phyloP scores from a whole-genome alignment of 1,140 invertebrate genomes.

The Cheumatopsyche charites region DNA sequence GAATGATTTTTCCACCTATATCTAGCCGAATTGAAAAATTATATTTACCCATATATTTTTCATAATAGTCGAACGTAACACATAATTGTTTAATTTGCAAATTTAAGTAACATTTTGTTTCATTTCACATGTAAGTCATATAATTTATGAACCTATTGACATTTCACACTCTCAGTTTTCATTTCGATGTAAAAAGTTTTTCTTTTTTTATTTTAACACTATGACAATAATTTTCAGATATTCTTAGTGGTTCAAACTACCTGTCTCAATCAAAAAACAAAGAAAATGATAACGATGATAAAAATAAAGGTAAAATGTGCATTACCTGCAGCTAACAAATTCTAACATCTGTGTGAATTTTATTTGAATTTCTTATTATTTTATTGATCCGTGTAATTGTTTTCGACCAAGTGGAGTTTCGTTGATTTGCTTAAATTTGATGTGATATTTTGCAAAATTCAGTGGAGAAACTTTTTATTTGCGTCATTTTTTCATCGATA shows the following conservation, averaged over 20 bases:
- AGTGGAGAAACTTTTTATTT: too few species aligned
- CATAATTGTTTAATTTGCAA: constrained; percentile 1
- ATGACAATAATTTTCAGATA: constrained; percentile 71
- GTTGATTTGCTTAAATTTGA: too few species aligned
- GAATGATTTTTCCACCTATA: constrained; percentile 1
- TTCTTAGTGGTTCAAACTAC: constrained; percentile 79
- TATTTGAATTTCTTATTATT: not conserved
- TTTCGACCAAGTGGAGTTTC: too few species aligned
- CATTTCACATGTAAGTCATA: not conserved
- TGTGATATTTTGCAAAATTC: too few species aligned
- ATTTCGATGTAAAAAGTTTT: not conserved
- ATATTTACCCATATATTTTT: not conserved
- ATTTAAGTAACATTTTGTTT: constrained; percentile 15
- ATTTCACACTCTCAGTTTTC: constrained; percentile 10
- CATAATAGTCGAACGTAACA: not conserved
- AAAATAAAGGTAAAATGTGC: constrained; percentile 73
- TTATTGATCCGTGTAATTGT: not conserved
- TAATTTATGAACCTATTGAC: constrained; percentile 12
- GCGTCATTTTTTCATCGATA: too few species aligned
- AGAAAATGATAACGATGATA: constrained; percentile 80
- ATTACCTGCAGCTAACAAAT: constrained; percentile 26
- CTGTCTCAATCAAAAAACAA: constrained; percentile 73
- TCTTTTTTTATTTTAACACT: constrained; percentile 23
- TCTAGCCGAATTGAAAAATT: not conserved
- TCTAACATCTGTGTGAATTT: constrained; percentile 26